A percentile compares a stretch with the other conserved stretches of the same genome.
phyloP scores from a whole-genome alignment of 2,113 vertebrate species.

The Prionailurus viverrinus region DNA sequence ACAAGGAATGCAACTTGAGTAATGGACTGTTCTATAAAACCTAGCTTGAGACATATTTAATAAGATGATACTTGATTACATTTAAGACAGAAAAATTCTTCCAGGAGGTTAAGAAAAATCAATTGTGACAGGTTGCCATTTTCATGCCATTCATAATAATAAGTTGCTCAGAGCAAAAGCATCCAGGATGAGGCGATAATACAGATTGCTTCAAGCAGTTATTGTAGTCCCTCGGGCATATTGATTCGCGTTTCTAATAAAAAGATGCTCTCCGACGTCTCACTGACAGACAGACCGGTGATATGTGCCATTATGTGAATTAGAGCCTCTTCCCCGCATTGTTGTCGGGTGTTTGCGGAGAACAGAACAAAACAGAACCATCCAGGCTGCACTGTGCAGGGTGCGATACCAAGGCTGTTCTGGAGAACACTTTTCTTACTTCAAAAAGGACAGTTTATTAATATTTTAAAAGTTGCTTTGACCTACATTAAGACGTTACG shows the following conservation, averaged over 20 bases:
- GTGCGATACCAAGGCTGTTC: constrained; percentile 62
- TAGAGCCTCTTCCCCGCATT: constrained; percentile 77
- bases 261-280: constrained; percentile 88
- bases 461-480: constrained; percentile 56
- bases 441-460: constrained; percentile 58
- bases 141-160: constrained; percentile 87
- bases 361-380: constrained; percentile 71
- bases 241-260: constrained; percentile 90
- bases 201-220: constrained; percentile 85
- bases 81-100: constrained; percentile 79
- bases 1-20: constrained; percentile 62
- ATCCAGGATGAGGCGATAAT: constrained; percentile 87
- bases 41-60: constrained; percentile 75
- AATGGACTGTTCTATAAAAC: constrained; percentile 72
- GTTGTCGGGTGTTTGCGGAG: constrained; percentile 79
- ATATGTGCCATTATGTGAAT: constrained; percentile 84
- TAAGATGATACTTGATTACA: constrained; percentile 81
- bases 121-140: constrained; percentile 88
- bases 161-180: constrained; percentile 85
- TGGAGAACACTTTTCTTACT: constrained; percentile 59
- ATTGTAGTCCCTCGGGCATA: constrained; percentile 86
- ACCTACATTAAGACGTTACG: constrained; percentile 48
- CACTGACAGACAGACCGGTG: constrained; percentile 84
- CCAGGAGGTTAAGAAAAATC: constrained; percentile 79
- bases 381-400: constrained; percentile 7